Conservation (phyloP, 2,113 vertebrate genomes). For the Aptenodytes forsteri region DNA sequence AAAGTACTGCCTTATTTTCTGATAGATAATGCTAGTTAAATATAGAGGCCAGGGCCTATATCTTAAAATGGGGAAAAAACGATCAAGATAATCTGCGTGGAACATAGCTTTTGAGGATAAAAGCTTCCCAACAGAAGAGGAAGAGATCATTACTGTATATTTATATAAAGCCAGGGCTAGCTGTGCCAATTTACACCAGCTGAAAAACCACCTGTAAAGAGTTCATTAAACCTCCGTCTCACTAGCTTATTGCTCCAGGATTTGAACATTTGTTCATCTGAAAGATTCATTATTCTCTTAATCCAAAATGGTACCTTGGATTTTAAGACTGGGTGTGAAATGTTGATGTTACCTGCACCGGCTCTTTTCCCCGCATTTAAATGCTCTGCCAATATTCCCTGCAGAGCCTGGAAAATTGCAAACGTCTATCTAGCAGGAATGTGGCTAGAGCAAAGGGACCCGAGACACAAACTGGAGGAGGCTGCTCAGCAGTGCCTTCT, state of each 20-base stretch:
- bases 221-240: background rate
- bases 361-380: background rate
- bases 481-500: background rate
- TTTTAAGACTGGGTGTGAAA: background rate
- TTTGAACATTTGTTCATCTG: background rate
- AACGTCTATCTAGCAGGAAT: background rate
- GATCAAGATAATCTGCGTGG: background rate
- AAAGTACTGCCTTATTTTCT: background rate
- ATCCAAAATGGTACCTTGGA: background rate
- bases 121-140: background rate
- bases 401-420: background rate
- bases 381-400: rapidly evolving
- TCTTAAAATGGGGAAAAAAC: background rate
- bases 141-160: background rate
- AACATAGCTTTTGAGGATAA: background rate
- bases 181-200: background rate
- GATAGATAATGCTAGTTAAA: background rate
- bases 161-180: background rate
- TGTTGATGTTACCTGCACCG: background rate
- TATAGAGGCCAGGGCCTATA: background rate
- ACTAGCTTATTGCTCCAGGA: background rate
- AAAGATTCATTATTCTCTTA: background rate
- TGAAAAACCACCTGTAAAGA: background rate
- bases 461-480: background rate
- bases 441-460: background rate